These are phyloP conservation scores for Callocephalon fimbriatum DNA, from an alignment of 2,113 vertebrate species.

Conservation along the genomic window DNA sequence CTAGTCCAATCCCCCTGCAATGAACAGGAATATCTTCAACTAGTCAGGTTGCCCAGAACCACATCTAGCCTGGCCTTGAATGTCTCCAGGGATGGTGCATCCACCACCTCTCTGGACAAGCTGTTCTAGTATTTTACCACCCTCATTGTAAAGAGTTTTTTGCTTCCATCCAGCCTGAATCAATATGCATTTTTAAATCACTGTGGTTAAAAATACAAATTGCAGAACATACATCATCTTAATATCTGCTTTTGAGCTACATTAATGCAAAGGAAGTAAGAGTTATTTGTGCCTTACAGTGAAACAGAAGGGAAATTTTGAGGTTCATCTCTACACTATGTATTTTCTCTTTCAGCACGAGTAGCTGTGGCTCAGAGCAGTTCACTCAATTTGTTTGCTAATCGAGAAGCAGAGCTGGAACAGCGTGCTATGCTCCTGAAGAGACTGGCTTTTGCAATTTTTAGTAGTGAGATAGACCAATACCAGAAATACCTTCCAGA, in stretches of 20 bases:
- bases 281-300: background rate
- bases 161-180: background rate
- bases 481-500: slow-evolving; percentile 98
- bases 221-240: background rate
- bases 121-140: background rate
- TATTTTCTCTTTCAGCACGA: slow-evolving; percentile 80
- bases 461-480: slow-evolving; percentile 97
- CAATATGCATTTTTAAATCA: background rate
- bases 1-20: background rate
- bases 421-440: slow-evolving; percentile 98
- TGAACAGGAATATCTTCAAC: background rate
- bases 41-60: background rate
- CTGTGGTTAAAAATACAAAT: background rate
- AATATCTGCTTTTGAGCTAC: background rate
- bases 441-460: slow-evolving; percentile 95
- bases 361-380: slow-evolving; percentile 98
- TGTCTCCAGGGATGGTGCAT: background rate
- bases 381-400: slow-evolving; percentile 95
- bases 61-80: background rate
- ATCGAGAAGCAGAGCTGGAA: slow-evolving; percentile 94
- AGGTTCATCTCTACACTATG: accelerated
- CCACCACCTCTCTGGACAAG: background rate
- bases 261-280: background rate
- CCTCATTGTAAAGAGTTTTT: background rate
- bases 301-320: background rate